Evolutionary conservation across 2,888 invertebrate genomes (phyloP), one percentile per base, ranked within the genome.

Genomic region (Ormyrus nitidulus): DNA sequence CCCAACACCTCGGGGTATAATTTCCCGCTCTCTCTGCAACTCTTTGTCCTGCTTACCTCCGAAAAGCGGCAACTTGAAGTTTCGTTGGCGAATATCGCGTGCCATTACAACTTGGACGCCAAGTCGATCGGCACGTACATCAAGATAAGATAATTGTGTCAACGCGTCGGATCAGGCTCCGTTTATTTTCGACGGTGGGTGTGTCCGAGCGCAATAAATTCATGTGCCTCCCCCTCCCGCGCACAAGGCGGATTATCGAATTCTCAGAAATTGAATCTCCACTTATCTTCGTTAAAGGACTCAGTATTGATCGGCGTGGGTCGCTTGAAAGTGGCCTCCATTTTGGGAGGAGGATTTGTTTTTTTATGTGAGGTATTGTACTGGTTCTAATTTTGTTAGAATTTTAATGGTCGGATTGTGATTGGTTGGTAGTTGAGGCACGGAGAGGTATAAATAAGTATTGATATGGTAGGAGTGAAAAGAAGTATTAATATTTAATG

Each of bases 201-300:
- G 80, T 77, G 80, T 58, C 77, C 56, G 72, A 10, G 8, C 11
- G 73, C 56, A 49, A 78, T 73, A 78, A 78, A 78, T 73, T 73
- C 54, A 54, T 62, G 69, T 56, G 68, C 69, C 71, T 68, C 54
- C 13, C 72, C 61, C 62, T 19, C 48, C 11, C 19, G 34, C 54
- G 49, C 51, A 6, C 19, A 19, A 19, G 59, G 9, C 53, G 66
- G 46, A 72, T 72, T 66, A 71, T 19, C 46, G 58, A 65, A 53
- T 79, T 79, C 79, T 10, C n/a, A 64, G 79, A 79, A 79, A 79
- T 75, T 70, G 74, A 79, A 79, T 79, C 65, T 75, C 56, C 13
- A 49, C 61, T 62, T 69, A 62, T 58, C 62, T n/a, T n/a, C 34
- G 73, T 48, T 44, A 9, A n/a, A 54, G 10, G 19, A 6, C 13